phyloP scores from a whole-genome alignment of 2,797 vertebrate genomes.

The Hirundo rustica region DNA sequence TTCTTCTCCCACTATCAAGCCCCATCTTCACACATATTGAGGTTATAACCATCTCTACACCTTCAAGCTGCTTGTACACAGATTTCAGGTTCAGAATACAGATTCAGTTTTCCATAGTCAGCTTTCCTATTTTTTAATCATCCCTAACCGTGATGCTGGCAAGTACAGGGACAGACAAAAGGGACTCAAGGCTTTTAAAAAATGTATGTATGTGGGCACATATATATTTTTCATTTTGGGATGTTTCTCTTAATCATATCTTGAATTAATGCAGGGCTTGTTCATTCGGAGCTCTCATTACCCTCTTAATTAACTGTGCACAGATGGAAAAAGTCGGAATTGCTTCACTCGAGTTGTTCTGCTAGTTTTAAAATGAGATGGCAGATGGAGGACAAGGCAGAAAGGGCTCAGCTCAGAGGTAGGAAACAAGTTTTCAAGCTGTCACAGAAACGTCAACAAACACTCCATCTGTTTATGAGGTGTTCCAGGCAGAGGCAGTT shows the following conservation, averaged over 20 bases:
- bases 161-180: constrained; percentile 1
- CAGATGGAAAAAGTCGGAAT: constrained; percentile 85
- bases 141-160: not conserved
- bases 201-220: not conserved
- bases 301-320: constrained; percentile 85
- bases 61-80: not conserved
- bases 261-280: constrained; percentile 82
- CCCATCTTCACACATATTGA: not conserved
- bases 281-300: constrained; percentile 83
- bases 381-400: constrained; percentile 81
- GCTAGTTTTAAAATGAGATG: constrained; percentile 82
- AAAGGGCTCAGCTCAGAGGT: constrained; percentile 77
- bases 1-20: not conserved
- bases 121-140: not conserved
- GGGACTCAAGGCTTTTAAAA: not conserved
- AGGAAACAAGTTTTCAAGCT: constrained; percentile 84
- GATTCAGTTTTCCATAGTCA: not conserved
- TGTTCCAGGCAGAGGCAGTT: constrained; percentile 64
- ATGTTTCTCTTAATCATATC: constrained; percentile 82
- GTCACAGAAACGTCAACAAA: constrained; percentile 82
- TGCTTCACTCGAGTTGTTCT: constrained; percentile 83
- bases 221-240: constrained; percentile 61
- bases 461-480: constrained; percentile 78
- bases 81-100: not conserved
- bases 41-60: not conserved